Evolutionary conservation across 2,888 invertebrate genomes (phyloP).

Genomic region (Andrena flavipes): DNA sequence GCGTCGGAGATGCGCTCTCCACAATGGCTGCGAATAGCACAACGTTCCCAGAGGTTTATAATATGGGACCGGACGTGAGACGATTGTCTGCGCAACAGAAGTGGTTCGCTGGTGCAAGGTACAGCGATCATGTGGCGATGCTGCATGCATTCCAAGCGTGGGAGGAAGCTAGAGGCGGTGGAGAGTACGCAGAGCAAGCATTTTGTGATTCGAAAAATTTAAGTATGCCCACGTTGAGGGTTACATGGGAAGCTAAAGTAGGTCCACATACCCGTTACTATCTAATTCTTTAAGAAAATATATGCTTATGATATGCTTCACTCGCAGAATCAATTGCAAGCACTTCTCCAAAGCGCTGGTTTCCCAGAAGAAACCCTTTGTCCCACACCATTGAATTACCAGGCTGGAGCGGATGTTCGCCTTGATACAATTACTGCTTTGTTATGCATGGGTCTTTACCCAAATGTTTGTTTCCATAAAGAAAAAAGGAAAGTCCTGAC

Average conservation of each 20-base stretch:
- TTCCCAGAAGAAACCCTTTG: slow-evolving; percentile 95
- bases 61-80: slow-evolving; percentile 90
- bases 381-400: slow-evolving; percentile 90
- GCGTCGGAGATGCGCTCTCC: slow-evolving; percentile 95
- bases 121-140: slow-evolving; percentile 98
- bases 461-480: slow-evolving; percentile 98
- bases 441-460: slow-evolving; percentile 96
- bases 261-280: slow-evolving; percentile 1
- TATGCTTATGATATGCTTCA: neutral
- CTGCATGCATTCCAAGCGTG: slow-evolving; percentile 96
- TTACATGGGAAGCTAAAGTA: slow-evolving; percentile 96
- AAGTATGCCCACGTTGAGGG: slow-evolving; percentile 94
- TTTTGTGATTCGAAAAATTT: slow-evolving; percentile 97
- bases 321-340: slow-evolving; percentile 88
- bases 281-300: neutral
- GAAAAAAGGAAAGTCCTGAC: slow-evolving; percentile 98
- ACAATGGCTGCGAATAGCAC: slow-evolving; percentile 98
- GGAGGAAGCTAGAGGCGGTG: slow-evolving; percentile 89
- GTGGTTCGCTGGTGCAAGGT: slow-evolving; percentile 93
- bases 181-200: slow-evolving; percentile 91
- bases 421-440: slow-evolving; percentile 94
- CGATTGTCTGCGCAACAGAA: slow-evolving; percentile 94
- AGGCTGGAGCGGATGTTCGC: slow-evolving; percentile 90
- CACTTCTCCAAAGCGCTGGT: slow-evolving; percentile 90
- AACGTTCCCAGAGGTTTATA: slow-evolving; percentile 97